A percentile compares a stretch with the other conserved stretches of the same genome.
These are phyloP conservation scores for Siphonodentalium dalli DNA, from an alignment of 2,888 invertebrate species.

Conservation along the genomic window DNA sequence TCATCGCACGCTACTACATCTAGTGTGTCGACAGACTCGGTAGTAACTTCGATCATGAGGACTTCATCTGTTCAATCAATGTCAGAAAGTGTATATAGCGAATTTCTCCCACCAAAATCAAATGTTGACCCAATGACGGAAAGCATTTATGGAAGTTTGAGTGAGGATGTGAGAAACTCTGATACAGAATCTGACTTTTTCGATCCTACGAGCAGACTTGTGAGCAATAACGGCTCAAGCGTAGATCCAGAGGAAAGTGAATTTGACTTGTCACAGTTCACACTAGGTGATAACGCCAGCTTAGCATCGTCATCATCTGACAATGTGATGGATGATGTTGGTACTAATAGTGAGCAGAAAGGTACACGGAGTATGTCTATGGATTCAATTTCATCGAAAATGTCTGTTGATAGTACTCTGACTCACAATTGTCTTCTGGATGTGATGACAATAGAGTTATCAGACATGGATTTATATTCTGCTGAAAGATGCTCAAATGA, in stretches of 20 bases:
- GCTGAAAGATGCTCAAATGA: constrained; percentile 67
- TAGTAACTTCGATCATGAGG: too few relatives aligned
- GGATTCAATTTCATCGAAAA: too few relatives aligned
- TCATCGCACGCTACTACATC: constrained; percentile 13
- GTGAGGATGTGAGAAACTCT: constrained; percentile 44
- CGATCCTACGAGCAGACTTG: too few relatives aligned
- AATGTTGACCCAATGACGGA: constrained; percentile 52
- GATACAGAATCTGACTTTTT: too few relatives aligned
- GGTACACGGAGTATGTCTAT: too few relatives aligned
- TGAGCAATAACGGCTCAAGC: too few relatives aligned
- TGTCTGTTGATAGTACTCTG: constrained; percentile 5
- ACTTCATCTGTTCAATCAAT: constrained; percentile 22
- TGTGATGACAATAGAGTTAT: constrained; percentile 76
- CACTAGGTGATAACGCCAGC: too few relatives aligned
- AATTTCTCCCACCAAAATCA: constrained; percentile 33
- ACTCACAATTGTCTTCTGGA: constrained; percentile 73
- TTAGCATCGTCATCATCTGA: too few relatives aligned
- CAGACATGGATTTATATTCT: constrained; percentile 80
- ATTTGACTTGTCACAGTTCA: too few relatives aligned
- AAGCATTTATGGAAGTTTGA: constrained; percentile 59
- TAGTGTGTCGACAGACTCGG: constrained; percentile 7
- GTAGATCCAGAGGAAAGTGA: too few relatives aligned
- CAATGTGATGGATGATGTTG: too few relatives aligned
- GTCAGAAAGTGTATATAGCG: constrained; percentile 44
- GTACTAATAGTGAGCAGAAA: too few relatives aligned